phyloP scores from a whole-genome alignment of 2,113 vertebrate genomes.

The Equus quagga region DNA sequence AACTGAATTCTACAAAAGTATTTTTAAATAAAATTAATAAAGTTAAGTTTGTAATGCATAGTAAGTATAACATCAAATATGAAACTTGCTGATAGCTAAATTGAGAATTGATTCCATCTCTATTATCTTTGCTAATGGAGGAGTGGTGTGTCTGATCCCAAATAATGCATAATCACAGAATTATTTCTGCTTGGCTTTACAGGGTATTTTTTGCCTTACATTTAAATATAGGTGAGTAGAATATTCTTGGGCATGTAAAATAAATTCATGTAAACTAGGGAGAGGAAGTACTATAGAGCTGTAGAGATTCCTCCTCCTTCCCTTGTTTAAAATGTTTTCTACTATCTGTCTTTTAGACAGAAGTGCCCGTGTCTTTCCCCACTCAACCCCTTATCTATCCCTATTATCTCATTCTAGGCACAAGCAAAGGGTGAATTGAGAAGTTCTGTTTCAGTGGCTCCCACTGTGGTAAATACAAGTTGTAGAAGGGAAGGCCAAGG shows the following conservation, averaged over 20 bases:
- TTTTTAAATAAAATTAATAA: slow-evolving; percentile 15
- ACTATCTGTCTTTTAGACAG: background rate
- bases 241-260: background rate
- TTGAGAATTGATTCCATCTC: background rate
- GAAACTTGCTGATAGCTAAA: background rate
- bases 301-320: background rate
- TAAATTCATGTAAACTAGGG: background rate
- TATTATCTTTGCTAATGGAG: background rate
- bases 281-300: background rate
- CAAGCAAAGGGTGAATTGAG: background rate
- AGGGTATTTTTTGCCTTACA: background rate
- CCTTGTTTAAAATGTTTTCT: background rate
- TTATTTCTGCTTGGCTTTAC: background rate
- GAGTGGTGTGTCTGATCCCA: background rate
- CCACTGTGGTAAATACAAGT: background rate
- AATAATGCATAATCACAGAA: background rate
- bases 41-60: background rate
- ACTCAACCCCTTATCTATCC: background rate
- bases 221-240: background rate
- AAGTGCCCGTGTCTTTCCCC: background rate
- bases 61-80: background rate
- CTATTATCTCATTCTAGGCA: background rate
- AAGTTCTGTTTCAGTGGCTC: background rate
- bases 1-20: background rate
- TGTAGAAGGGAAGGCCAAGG: background rate